Evolutionary conservation across 30 jellyfish, hydroid and myxozoan species (phyloP), one percentile per base, ranked within the genome.

Genomic region (Hydractinia symbiolongicarpus): DNA sequence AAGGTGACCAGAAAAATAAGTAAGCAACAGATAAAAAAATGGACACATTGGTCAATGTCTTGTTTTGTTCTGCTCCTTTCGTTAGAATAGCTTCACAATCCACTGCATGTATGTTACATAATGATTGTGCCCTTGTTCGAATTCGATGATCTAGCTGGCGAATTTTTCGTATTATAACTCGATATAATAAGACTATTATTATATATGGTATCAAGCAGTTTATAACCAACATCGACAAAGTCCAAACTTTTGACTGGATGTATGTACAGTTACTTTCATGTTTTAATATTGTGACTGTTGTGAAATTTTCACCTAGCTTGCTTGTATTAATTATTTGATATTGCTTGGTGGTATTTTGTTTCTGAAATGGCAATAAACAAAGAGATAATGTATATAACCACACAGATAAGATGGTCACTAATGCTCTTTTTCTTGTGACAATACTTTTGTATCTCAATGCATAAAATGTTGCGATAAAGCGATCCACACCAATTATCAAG

Each of bases 181-280:
- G 50, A 50, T 71, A 53, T 20, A 55, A 20, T 71, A 71, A n/a
- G 8, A 77, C 75, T 5, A 77, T 77, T 5, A 77, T 0, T 14
- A 55, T 8, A 56, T 77, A 79, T 14, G 87, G 87, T 8, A 79
- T 21, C 9, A 55, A 62, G 54, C 87, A 79, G 70, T 79, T 79
- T 14, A 79, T 64, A 5, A 58, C 44, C 50, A 79, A 54, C 87
- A 79, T 79, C 30, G 66, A 79, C 9, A 56, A 20, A 30, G 87
- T 53, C 87, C 87, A 79, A 19, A 61, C 53, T n/a, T 58, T 79
- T 61, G 82, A 50, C 54, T 9, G 66, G 9, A 52, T 67, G 54
- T 79, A 79, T 20, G 49, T 61, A 52, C 87, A 79, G 8, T 50
- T 78, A 1, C 4, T 40, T 60, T 49, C 10, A 19, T 55, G 55